Percentiles rank a stretch among this genome's conserved stretches.
Evolutionary conservation across 1,140 invertebrate species (phyloP).

Genomic region (Euura saliciscinereae): DNA sequence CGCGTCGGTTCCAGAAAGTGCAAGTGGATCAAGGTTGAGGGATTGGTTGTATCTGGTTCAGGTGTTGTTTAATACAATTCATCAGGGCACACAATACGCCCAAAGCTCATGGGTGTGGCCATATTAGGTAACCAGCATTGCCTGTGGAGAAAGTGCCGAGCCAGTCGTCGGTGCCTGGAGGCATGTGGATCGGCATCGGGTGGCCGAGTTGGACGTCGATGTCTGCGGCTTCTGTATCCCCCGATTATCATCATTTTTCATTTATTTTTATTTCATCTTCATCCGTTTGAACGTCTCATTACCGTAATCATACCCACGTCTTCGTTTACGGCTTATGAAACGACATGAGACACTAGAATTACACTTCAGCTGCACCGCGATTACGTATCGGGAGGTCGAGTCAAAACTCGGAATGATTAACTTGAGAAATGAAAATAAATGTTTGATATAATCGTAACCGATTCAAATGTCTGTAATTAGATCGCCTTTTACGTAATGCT

Average conservation of each 20-base stretch:
- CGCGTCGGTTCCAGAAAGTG: not conserved
- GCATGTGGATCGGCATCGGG: not conserved
- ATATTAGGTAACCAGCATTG: not conserved
- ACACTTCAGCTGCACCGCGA: too few relatives aligned
- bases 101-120: constrained; percentile 6
- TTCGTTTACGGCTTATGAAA: not conserved
- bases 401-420: too few relatives aligned
- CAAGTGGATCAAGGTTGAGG: constrained; percentile 2
- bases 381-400: too few relatives aligned
- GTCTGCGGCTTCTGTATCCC: not conserved
- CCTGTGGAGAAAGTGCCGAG: not conserved
- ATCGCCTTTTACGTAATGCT: too few relatives aligned
- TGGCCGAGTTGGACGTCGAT: not conserved
- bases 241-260: not conserved
- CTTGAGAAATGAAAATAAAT: too few relatives aligned
- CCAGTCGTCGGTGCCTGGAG: not conserved
- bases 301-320: not conserved
- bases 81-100: not conserved
- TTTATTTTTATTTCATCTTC: not conserved
- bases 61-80: constrained; percentile 1
- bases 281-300: not conserved
- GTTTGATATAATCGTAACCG: too few relatives aligned
- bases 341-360: too few relatives aligned
- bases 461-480: too few relatives aligned
- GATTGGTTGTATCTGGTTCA: not conserved